A percentile compares a stretch with the other conserved stretches of the same genome.
Evolutionary conservation across 2,888 invertebrate genomes (phyloP).

Genomic region (Acanthosepion pharaonis): DNA sequence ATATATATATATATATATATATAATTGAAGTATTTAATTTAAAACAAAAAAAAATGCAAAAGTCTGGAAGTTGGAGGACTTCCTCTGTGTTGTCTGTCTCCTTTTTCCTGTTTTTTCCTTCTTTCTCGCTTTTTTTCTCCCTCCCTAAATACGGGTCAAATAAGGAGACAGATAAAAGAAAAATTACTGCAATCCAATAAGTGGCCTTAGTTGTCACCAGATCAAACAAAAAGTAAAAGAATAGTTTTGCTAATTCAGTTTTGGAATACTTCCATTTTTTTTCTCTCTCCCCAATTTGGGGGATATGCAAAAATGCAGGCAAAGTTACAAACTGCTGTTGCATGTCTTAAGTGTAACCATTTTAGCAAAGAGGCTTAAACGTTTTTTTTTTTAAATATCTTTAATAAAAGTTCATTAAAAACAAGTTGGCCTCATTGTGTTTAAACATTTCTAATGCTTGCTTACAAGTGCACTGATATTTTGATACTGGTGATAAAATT

Average conservation of each 20-base stretch:
- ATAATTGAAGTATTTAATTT: background rate
- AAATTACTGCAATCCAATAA: background rate
- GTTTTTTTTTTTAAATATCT: background rate
- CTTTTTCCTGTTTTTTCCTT: background rate
- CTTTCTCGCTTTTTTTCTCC: background rate
- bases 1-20: too few species aligned
- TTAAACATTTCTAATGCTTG: too few species aligned
- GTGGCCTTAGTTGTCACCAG: slow-evolving; percentile 33
- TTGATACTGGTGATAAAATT: background rate
- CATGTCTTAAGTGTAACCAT: background rate
- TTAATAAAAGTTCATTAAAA: background rate
- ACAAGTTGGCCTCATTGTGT: too few species aligned
- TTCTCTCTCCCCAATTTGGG: background rate
- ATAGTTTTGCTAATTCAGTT: background rate
- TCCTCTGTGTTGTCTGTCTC: background rate
- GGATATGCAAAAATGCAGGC: background rate
- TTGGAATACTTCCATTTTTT: background rate
- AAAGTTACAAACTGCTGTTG: background rate
- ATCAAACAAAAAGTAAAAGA: background rate
- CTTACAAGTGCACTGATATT: background rate
- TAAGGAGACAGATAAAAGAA: background rate
- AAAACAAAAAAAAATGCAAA: background rate
- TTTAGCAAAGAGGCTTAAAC: background rate
- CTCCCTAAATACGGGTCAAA: background rate
- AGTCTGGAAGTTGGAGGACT: slow-evolving; percentile 33